Percentiles rank a stretch among this genome's conserved stretches.
These are phyloP conservation scores for Pipa parva DNA, from an alignment of 2,113 vertebrate genomes.

Conservation along the genomic window DNA sequence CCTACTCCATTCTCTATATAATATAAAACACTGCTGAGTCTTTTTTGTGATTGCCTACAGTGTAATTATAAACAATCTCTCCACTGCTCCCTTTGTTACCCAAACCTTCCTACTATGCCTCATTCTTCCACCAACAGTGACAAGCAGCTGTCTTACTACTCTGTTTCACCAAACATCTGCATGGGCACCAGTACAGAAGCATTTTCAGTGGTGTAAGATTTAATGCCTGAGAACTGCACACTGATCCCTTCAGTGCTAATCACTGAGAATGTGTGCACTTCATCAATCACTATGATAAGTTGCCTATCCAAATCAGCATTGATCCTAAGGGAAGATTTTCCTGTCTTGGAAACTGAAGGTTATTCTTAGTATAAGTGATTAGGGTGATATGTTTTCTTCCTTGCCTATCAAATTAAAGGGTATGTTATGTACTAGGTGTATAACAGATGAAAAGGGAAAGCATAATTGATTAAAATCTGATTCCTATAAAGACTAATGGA, in stretches of 20 bases:
- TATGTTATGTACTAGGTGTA: no score
- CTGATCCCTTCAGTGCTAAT: no score
- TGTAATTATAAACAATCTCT: background rate
- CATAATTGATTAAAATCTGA: no score
- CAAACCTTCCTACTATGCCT: background rate
- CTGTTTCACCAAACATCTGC: background rate
- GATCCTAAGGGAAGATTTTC: slow-evolving; percentile 1
- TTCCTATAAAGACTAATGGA: no score
- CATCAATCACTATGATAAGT: slow-evolving; percentile 17
- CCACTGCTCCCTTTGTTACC: background rate
- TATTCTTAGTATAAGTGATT: background rate
- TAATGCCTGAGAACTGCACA: background rate
- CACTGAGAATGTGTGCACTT: no score
- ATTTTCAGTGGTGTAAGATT: no score
- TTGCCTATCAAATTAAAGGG: no score
- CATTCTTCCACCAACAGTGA: no score
- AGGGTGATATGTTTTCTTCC: no score
- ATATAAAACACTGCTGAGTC: no score
- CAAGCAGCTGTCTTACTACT: background rate
- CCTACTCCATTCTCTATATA: background rate
- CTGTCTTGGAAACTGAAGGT: background rate
- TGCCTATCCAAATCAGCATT: slow-evolving; percentile 6
- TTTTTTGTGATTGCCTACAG: background rate
- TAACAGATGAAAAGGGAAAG: no score
- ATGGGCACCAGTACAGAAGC: background rate